These are phyloP conservation scores for Lerema accius DNA, from an alignment of 1,140 invertebrate genomes.

Conservation along the genomic window DNA sequence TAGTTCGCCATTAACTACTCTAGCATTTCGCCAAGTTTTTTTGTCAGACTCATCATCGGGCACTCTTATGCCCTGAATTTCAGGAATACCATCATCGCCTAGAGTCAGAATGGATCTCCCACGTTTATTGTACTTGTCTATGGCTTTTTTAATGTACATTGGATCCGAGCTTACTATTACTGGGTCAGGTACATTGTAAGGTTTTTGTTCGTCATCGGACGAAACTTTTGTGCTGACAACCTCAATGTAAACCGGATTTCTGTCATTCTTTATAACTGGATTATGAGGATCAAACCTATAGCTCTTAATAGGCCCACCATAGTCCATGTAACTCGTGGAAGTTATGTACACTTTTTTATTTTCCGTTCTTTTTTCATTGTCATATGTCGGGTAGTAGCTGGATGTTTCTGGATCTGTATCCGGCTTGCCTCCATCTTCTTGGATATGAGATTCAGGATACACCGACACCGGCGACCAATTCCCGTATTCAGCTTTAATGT, in stretches of 20 bases:
- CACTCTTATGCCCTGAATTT: conserved; percentile 91
- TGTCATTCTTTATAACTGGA: conserved; percentile 81
- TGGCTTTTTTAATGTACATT: conserved; percentile 83
- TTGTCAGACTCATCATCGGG: conserved; percentile 92
- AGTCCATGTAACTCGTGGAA: conserved; percentile 74
- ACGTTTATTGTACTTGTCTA: conserved; percentile 78
- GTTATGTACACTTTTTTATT: conserved; percentile 81
- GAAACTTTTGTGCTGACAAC: conserved; percentile 80
- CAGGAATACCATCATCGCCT: conserved; percentile 88
- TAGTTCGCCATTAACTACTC: conserved; percentile 92
- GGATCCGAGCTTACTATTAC: conserved; percentile 86
- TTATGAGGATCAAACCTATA: conserved; percentile 73
- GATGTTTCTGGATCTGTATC: conserved; percentile 67
- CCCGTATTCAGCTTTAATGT: conserved; percentile 79
- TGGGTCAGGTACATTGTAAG: conserved; percentile 84
- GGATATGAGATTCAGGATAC: conserved; percentile 76
- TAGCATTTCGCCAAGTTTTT: conserved; percentile 92
- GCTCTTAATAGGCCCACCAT: conserved; percentile 69
- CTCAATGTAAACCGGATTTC: conserved; percentile 81
- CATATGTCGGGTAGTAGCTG: conserved; percentile 74
- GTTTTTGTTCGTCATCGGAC: conserved; percentile 66
- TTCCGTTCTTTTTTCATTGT: conserved; percentile 73
- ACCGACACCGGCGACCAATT: conserved; percentile 81
- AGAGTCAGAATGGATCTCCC: conserved; percentile 83
- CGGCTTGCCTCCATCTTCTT: conserved; percentile 67